Conservation (phyloP, 2,797 vertebrate genomes). For the Gallinago nigripennis region DNA sequence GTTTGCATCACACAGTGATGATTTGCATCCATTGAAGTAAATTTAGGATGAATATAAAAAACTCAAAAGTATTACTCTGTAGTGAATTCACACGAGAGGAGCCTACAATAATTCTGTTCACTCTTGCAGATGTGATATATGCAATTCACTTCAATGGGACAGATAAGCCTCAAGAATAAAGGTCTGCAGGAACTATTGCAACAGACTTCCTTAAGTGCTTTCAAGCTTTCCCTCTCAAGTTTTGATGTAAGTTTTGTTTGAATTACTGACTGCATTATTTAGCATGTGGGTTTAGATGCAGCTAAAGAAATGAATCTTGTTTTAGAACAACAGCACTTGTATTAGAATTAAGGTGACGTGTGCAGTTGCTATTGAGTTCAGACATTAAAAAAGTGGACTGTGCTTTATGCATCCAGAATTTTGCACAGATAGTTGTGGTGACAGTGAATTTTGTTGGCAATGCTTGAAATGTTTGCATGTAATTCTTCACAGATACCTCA, state of each 20-base stretch:
- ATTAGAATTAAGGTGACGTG: background rate
- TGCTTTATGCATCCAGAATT: background rate
- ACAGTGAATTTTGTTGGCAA: background rate
- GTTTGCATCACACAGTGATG: fast-evolving
- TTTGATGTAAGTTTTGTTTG: background rate
- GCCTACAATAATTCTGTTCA: background rate
- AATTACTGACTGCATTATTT: background rate
- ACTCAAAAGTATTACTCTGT: background rate
- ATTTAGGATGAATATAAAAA: background rate
- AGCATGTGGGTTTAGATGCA: background rate
- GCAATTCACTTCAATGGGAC: background rate
- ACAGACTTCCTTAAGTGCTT: background rate
- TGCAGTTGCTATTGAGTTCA: background rate
- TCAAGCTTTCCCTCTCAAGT: background rate
- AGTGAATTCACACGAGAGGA: background rate
- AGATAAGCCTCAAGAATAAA: background rate
- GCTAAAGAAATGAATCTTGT: background rate
- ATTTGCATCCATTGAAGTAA: background rate
- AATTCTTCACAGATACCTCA: background rate
- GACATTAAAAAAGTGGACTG: background rate
- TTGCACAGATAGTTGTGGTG: background rate
- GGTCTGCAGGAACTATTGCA: background rate
- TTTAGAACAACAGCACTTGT: too few relatives aligned
- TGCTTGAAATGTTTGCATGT: background rate
- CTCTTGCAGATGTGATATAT: background rate